These are phyloP conservation scores for Acipenser ruthenus DNA, from an alignment of 2,797 vertebrate genomes.

Conservation along the genomic window DNA sequence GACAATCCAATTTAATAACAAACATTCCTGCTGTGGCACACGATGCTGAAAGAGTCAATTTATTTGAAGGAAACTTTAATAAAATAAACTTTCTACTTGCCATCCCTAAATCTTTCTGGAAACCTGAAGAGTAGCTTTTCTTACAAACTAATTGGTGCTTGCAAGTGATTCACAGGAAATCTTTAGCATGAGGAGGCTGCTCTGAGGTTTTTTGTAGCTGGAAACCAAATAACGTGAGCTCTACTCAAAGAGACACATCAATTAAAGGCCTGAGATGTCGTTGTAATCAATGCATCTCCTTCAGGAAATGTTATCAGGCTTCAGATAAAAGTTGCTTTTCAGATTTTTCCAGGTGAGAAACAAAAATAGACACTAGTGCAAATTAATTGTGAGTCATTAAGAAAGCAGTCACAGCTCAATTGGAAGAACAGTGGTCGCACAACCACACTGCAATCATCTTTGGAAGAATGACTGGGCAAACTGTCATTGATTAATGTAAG, in stretches of 20 bases:
- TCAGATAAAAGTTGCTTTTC: not conserved
- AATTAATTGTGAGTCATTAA: not conserved
- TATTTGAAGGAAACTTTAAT: too few species aligned
- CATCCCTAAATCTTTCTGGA: too few species aligned
- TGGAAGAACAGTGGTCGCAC: not conserved
- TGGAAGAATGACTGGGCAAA: not conserved
- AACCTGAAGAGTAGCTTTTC: too few species aligned
- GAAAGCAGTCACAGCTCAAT: not conserved
- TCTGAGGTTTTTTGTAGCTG: too few species aligned
- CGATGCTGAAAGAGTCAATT: too few species aligned
- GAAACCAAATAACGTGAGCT: not conserved
- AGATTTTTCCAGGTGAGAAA: conserved; percentile 1
- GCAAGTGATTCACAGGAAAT: too few species aligned
- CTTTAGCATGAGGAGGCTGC: too few species aligned
- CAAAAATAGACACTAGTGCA: not conserved
- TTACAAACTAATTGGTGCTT: too few species aligned
- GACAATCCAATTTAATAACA: not conserved
- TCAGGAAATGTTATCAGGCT: not conserved
- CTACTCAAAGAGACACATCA: not conserved
- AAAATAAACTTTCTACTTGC: too few species aligned
- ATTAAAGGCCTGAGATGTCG: not conserved
- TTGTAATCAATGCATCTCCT: not conserved
- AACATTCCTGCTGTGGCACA: not conserved
- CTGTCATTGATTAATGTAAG: not conserved
- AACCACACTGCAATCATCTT: not conserved